Base-by-base conservation (phyloP, 1,140 invertebrate genomes). In the Lepidotrigona ventralis region DNA sequence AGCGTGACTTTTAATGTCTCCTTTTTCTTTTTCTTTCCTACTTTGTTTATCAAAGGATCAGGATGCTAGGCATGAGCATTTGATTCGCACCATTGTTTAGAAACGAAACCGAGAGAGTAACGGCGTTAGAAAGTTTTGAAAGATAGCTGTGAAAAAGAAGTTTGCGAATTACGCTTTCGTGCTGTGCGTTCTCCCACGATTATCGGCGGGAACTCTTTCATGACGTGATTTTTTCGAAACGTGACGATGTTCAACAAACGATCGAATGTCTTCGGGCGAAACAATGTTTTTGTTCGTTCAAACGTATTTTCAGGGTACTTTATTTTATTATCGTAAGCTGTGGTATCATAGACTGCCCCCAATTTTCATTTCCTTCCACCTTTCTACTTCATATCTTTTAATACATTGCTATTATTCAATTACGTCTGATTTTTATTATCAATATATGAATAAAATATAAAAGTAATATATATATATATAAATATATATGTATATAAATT, bases 101-200 rank as follows among this genome's bases (percentile, higher is more conserved):
- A n/a, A 78, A 78, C 63, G 66, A 70, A 78, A 60, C 12, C 23
- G n/a, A 51, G 71, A 54, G 79, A 76, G 73, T 77, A 53, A 29
- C 53, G 54, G 54, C 51, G 64, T 77, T 83, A 83, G 66, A 83
- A 83, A 83, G 81, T 39, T 63, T 78, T n/a, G 39, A 77, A 82
- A 77, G 74, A 69, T 76, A 53, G 54, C 33, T 21, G 64, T 76
- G 33, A 75, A 77, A 75, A 77, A 75, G 17, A 29, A 14, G 15
- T 60, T 39, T 1, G 64, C 53, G 19, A 78, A 78, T 78, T 78
- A 78, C 66, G 64, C 73, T 82, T 68, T 82, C 53, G 51, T 76
- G 73, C 33, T 73, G 54, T 29, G 53, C n/a, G 5, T 21, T 19
- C 21, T 74, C 11, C 2, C 26, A 9, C 21, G 26, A 26, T 72